These are phyloP conservation scores for Pelecanus crispus DNA, from an alignment of 2,113 vertebrate species.

Conservation along the genomic window DNA sequence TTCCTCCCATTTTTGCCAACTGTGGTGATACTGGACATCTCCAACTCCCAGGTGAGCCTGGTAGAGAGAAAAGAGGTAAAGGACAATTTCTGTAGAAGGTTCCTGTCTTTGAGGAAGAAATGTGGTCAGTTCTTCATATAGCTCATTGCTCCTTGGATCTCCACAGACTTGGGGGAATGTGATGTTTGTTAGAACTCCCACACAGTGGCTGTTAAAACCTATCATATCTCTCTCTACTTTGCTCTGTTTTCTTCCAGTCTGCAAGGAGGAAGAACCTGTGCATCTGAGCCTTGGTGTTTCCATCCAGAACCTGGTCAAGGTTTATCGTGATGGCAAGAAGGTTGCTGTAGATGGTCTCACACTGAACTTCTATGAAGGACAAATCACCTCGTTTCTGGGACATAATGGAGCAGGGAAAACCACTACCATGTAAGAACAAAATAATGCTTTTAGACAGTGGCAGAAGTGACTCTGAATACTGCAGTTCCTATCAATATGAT, in stretches of 20 bases:
- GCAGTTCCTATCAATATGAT: background rate
- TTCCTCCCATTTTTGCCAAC: background rate
- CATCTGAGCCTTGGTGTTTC: slow-evolving; percentile 90
- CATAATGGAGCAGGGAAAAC: slow-evolving; percentile 98
- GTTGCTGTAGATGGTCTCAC: slow-evolving; percentile 92
- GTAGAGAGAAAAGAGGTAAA: background rate
- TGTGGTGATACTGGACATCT: background rate
- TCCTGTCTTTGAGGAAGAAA: background rate
- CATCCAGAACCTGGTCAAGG: slow-evolving; percentile 93
- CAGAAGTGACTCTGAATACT: background rate
- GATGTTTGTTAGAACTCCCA: background rate
- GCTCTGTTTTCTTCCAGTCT: slow-evolving; percentile 72
- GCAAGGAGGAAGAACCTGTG: slow-evolving; percentile 89
- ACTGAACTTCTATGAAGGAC: slow-evolving; percentile 94
- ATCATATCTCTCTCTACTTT: background rate
- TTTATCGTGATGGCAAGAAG: slow-evolving; percentile 92
- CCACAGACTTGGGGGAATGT: background rate
- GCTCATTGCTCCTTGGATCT: background rate
- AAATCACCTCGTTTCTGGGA: slow-evolving; percentile 96
- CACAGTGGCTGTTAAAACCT: background rate
- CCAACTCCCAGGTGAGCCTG: background rate
- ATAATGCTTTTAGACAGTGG: background rate
- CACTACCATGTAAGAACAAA: slow-evolving; percentile 90
- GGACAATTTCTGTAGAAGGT: background rate
- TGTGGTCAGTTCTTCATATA: background rate